Percentiles rank a stretch among this genome's conserved stretches.
Evolutionary conservation across 2,888 invertebrate species (phyloP).

Genomic region (Lagria hirta): DNA sequence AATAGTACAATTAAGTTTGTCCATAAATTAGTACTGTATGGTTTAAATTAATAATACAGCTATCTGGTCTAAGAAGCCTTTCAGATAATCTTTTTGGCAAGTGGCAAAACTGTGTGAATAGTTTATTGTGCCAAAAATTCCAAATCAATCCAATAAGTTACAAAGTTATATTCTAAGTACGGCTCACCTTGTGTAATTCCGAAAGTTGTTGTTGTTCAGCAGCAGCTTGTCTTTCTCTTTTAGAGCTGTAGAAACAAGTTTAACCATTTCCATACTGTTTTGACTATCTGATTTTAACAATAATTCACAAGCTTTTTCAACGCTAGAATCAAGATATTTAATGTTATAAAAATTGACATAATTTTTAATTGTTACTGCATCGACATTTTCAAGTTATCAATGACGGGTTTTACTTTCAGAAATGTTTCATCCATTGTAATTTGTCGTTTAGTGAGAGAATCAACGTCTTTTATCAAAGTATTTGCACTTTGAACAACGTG

Average conservation of each 20-base stretch:
- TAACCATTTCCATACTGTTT: constrained; percentile 58
- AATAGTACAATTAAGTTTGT: not conserved
- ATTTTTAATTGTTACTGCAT: constrained; percentile 18
- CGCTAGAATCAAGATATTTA: constrained; percentile 11
- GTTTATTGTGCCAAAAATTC: constrained; percentile 3
- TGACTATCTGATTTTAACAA: constrained; percentile 33
- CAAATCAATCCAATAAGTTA: constrained; percentile 4
- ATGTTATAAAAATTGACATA: not conserved
- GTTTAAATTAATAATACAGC: too few relatives aligned
- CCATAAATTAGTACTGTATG: not conserved
- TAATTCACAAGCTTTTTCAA: constrained; percentile 21
- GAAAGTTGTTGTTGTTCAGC: constrained; percentile 52
- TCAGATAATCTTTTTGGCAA: too few relatives aligned
- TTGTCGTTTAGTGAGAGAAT: constrained; percentile 10
- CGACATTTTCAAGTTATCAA: too few relatives aligned
- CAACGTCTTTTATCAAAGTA: constrained; percentile 23
- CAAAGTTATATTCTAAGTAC: too few relatives aligned
- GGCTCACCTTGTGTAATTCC: constrained; percentile 35
- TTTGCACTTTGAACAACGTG: constrained; percentile 25
- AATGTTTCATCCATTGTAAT: constrained; percentile 7
- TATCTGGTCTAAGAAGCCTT: too few relatives aligned
- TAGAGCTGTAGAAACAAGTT: constrained; percentile 60
- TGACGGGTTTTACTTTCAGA: constrained; percentile 7
- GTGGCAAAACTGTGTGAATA: too few relatives aligned
- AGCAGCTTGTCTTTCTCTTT: constrained; percentile 59